Conservation (phyloP, 2,797 vertebrate species). For the Cossypha caffra region DNA sequence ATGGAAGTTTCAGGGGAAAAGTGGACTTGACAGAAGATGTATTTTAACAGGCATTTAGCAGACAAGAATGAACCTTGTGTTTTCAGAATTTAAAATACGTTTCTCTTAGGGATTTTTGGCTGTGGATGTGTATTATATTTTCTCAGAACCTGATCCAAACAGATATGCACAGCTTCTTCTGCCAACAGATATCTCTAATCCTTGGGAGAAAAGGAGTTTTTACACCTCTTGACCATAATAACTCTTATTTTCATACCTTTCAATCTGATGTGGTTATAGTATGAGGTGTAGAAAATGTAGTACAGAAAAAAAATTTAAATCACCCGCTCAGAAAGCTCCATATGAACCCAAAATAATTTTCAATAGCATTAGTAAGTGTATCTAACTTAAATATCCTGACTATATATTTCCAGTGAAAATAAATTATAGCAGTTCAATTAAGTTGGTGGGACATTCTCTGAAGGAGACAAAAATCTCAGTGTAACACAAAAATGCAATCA, state of each 20-base stretch:
- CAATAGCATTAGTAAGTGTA: not conserved
- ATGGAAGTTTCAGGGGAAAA: not conserved
- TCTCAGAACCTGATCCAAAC: not conserved
- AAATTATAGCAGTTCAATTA: not conserved
- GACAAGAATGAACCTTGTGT: not conserved
- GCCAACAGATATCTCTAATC: not conserved
- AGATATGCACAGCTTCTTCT: not conserved
- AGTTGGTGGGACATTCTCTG: not conserved
- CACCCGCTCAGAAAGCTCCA: not conserved
- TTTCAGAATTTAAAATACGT: not conserved
- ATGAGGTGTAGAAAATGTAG: not conserved
- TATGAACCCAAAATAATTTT: not conserved
- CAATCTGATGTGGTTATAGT: not conserved
- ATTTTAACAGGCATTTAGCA: slow-evolving; percentile 4
- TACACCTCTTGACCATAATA: not conserved
- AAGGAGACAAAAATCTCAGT: not conserved
- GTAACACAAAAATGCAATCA: not conserved
- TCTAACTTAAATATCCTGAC: not conserved
- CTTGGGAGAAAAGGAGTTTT: not conserved
- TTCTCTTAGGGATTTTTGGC: not conserved
- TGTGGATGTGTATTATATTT: not conserved
- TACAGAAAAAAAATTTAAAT: not conserved
- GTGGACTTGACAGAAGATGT: not conserved
- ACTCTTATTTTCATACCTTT: not conserved
- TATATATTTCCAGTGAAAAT: not conserved